Conservation (phyloP, 2,113 vertebrate species). For the Lanius collurio region DNA sequence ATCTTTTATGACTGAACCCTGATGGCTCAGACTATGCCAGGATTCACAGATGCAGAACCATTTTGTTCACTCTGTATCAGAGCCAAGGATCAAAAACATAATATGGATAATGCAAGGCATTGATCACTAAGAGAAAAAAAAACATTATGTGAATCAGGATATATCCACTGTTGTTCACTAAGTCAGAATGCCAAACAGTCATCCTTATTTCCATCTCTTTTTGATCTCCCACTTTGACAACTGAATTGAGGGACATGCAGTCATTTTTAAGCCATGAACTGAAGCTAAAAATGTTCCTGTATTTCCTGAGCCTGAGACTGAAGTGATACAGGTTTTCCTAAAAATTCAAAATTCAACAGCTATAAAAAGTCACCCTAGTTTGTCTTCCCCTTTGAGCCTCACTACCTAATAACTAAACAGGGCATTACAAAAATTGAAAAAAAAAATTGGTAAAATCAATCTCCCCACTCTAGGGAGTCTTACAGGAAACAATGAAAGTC, state of each 20-base stretch:
- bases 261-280: neutral
- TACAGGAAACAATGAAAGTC: neutral
- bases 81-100: neutral
- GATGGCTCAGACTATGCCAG: neutral
- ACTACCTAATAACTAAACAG: neutral
- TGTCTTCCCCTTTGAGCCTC: neutral
- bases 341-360: neutral
- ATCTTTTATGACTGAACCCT: neutral
- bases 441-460: accelerated
- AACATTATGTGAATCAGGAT: neutral
- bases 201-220: neutral
- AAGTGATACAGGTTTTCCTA: neutral
- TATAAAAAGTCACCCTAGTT: neutral
- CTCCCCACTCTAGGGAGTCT: neutral
- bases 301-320: neutral
- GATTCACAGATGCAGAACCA: neutral
- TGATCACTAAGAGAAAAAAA: neutral
- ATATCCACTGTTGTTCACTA: neutral
- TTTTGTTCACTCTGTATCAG: neutral
- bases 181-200: neutral
- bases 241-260: neutral
- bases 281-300: neutral
- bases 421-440: neutral
- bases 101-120: neutral
- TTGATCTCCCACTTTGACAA: neutral